Conservation (phyloP, 2,797 vertebrate genomes). For the Arrhamphus sclerolepis region DNA sequence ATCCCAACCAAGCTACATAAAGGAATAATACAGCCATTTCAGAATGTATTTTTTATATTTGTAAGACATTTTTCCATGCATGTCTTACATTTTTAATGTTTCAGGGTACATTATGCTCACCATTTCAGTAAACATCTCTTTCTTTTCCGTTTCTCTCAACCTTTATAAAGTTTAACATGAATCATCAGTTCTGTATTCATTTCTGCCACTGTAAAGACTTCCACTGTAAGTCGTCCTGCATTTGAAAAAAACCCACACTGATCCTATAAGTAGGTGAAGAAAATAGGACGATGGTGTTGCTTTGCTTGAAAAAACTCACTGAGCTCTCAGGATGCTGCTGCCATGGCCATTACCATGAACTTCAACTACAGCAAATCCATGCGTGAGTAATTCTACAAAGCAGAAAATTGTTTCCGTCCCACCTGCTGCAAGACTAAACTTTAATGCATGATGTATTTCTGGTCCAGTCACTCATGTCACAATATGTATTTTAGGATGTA, state of each 20-base stretch:
- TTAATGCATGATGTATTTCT: conserved; percentile 8
- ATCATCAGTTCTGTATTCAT: background rate
- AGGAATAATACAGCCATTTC: background rate
- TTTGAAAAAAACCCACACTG: too few relatives aligned
- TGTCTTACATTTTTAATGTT: background rate
- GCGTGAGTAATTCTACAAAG: conserved; percentile 10
- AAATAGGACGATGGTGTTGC: too few relatives aligned
- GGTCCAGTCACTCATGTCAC: conserved; percentile 3
- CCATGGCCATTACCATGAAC: conserved; percentile 4
- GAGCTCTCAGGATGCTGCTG: background rate
- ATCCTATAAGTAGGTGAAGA: too few relatives aligned
- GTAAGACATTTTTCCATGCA: too few relatives aligned
- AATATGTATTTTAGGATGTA: conserved; percentile 1
- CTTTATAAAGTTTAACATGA: too few relatives aligned
- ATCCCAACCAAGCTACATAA: background rate
- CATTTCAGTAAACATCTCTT: too few relatives aligned
- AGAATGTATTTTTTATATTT: background rate
- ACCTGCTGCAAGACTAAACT: conserved; percentile 3
- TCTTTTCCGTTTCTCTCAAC: too few relatives aligned
- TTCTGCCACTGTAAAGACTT: background rate
- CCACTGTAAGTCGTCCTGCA: background rate
- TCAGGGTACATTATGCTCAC: too few relatives aligned
- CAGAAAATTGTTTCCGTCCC: background rate
- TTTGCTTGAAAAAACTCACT: conserved; percentile 5
- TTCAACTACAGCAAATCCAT: conserved; percentile 4